Base-by-base conservation (phyloP, 2,888 invertebrate genomes). In the Myopa testacea region DNA sequence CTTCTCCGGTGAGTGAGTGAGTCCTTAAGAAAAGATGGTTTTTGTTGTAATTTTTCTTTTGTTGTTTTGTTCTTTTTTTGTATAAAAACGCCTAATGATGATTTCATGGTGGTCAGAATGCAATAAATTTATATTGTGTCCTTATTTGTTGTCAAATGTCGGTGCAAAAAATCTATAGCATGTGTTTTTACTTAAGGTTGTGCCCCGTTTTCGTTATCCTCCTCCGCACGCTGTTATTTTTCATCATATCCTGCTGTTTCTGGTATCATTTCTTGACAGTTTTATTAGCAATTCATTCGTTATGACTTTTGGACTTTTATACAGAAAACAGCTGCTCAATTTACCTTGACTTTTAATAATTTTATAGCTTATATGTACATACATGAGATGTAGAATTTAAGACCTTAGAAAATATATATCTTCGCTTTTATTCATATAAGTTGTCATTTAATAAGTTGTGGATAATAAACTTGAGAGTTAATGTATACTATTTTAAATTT, bases 61-160 rank as follows among this genome's bases (percentile, higher is more conserved):
- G n/a, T 67, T 16, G 50, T 55, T 55, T 5, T 52, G 26, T 16
- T 34, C 14, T 55, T 55, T 12, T 55, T 55, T 12, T 6, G 8
- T 50, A n/a, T 4, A 55, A 78, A 81, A 84, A 75, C 81, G 82
- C 80, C 84, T 86, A 85, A 87, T 87, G 85, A 86, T 85, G 85
- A 87, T 88, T 88, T 88, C 88, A 88, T 88, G 88, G 88, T 88
- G 88, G 89, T 88, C 89, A 88, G 83, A 83, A 76, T 82, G 83
- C 82, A 85, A 86, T 87, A 85, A 84, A 84, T 84, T 85, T 85
- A 84, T 86, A 87, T 85, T 84, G 81, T 84, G 80, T 69, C n/a
- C 63, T 60, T 78, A 78, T 81, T 86, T 86, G 86, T 83, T 82
- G 84, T 82, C 80, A 81, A 63, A 34, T 16, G n/a, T 62, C 26